Conservation (phyloP, 2,797 vertebrate species). For the Clarias laeviceps region DNA sequence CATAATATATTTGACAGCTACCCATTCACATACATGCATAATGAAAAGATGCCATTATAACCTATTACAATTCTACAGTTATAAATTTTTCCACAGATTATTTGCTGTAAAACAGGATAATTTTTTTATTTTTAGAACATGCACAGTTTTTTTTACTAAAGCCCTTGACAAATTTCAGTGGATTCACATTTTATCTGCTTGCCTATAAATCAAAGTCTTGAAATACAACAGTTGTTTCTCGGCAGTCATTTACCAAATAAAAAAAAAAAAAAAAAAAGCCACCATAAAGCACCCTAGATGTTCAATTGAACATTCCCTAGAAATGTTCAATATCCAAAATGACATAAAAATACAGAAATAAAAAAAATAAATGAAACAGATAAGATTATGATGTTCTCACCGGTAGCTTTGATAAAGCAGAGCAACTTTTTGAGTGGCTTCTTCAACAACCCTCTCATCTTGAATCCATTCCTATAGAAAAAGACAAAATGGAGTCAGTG, state of each 20-base stretch:
- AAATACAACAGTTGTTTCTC: slow-evolving; percentile 35
- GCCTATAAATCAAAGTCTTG: slow-evolving; percentile 44
- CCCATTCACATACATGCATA: not conserved
- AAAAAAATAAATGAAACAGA: not conserved
- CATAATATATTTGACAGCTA: not conserved
- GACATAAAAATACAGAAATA: not conserved
- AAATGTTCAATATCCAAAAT: not conserved
- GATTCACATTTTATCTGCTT: slow-evolving; percentile 43
- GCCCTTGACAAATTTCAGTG: not conserved
- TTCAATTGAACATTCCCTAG: not conserved
- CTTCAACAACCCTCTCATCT: slow-evolving; percentile 93
- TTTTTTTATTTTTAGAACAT: not conserved
- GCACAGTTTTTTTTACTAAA: not conserved
- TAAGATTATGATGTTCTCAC: slow-evolving; percentile 66
- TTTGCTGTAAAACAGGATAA: not conserved
- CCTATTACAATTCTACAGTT: not conserved
- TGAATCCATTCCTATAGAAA: slow-evolving; percentile 89
- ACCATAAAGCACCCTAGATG: slow-evolving; percentile 16
- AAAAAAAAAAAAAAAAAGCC: slow-evolving; percentile 43
- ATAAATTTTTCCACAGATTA: not conserved
- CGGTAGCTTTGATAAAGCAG: slow-evolving; percentile 92
- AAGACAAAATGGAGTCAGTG: not conserved
- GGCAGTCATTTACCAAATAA: slow-evolving; percentile 18
- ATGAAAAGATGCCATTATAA: not conserved
- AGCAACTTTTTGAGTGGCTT: slow-evolving; percentile 96